phyloP scores from a whole-genome alignment of 2,113 vertebrate species.

The Pitta sordida region DNA sequence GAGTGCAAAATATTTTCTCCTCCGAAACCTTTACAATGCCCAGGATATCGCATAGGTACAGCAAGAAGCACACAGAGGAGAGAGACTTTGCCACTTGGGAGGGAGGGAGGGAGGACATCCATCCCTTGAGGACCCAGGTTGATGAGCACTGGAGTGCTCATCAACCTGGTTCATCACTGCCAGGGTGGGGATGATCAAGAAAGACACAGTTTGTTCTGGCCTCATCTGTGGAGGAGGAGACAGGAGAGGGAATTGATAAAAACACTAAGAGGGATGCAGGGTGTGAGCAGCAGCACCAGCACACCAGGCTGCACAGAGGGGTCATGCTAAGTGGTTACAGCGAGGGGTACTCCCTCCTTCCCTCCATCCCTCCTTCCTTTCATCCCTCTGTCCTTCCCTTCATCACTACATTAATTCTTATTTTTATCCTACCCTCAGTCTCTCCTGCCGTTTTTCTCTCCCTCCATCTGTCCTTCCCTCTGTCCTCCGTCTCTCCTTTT shows the following conservation, averaged over 20 bases:
- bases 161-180: background rate
- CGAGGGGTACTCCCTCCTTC: background rate
- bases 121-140: background rate
- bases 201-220: background rate
- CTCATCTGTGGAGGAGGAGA: background rate
- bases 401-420: background rate
- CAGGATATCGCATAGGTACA: background rate
- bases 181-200: background rate
- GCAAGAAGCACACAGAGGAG: background rate
- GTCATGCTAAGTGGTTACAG: background rate
- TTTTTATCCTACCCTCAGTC: background rate
- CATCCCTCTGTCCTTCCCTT: background rate
- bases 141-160: no score
- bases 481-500: background rate
- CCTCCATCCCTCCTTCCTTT: background rate
- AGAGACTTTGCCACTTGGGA: accelerated
- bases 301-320: background rate
- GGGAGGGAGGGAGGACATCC: background rate
- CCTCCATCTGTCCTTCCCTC: background rate
- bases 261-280: background rate
- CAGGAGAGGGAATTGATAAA: background rate
- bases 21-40: background rate
- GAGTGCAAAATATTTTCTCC: background rate
- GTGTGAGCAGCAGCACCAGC: background rate
- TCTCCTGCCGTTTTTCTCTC: background rate